A percentile compares a stretch with the other conserved stretches of the same genome.
phyloP scores from a whole-genome alignment of 2,113 vertebrate species.

The Emberiza fucata region DNA sequence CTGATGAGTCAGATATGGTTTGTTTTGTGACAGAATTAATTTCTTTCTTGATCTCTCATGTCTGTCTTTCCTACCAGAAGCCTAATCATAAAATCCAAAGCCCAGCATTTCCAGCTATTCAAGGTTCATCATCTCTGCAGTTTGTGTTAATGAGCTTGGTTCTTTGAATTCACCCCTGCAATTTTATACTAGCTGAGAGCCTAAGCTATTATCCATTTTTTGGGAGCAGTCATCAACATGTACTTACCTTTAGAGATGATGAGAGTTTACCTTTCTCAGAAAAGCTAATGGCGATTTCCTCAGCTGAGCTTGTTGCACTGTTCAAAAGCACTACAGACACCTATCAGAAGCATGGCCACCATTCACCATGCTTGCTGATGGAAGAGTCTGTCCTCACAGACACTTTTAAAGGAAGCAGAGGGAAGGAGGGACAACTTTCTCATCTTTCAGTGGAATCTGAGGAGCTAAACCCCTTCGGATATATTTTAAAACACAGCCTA shows the following conservation, averaged over 20 bases:
- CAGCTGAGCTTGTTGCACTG: not conserved
- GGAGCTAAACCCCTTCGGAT: accelerated
- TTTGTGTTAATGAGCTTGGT: not conserved
- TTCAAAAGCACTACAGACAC: not conserved
- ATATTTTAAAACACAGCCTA: not conserved
- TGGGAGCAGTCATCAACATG: not conserved
- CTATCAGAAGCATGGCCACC: not conserved
- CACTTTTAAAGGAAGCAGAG: not conserved
- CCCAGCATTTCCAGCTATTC: not conserved
- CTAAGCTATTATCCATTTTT: not conserved
- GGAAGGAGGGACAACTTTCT: not conserved
- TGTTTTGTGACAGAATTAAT: not conserved
- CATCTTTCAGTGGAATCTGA: not conserved
- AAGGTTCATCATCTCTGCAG: not conserved
- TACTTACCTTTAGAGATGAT: not conserved
- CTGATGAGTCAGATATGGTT: not conserved
- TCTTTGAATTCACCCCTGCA: not conserved
- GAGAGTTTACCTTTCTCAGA: not conserved
- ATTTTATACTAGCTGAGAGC: not conserved
- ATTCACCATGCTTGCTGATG: accelerated
- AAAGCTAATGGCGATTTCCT: not conserved
- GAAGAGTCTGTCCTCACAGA: no score
- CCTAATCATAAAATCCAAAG: not conserved
- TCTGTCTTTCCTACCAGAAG: not conserved
- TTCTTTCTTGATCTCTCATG: not conserved